A percentile compares a stretch with the other conserved stretches of the same genome.
phyloP scores from a whole-genome alignment of 1,140 invertebrate species.

The Notospermus geniculatus region DNA sequence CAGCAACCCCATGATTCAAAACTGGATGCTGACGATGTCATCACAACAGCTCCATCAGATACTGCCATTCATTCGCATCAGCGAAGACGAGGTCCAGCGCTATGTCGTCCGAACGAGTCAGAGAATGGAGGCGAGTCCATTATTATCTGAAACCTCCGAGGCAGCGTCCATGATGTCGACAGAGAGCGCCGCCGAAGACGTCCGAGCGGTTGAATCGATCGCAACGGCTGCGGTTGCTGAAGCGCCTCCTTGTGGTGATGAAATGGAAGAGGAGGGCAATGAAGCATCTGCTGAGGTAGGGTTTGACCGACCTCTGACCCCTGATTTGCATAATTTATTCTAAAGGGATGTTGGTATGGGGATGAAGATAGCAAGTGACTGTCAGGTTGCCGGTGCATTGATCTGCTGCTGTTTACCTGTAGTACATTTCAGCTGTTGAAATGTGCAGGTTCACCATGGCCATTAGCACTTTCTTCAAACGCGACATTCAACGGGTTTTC shows the following conservation, averaged over 20 bases:
- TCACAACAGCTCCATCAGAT: conserved; percentile 39
- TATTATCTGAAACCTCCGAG: conserved; percentile 11
- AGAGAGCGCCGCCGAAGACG: conserved; percentile 1
- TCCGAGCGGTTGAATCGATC: not conserved
- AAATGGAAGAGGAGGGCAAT: too few species aligned
- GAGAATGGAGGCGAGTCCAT: conserved; percentile 11
- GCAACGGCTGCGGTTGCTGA: not conserved
- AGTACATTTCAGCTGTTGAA: too few species aligned
- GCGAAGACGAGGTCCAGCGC: conserved; percentile 30
- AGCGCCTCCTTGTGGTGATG: not conserved
- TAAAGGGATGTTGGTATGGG: too few species aligned
- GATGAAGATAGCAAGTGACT: too few species aligned
- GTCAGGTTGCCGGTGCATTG: too few species aligned
- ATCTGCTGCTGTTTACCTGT: too few species aligned
- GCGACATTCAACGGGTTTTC: too few species aligned
- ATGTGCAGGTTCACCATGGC: too few species aligned
- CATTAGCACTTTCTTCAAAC: too few species aligned
- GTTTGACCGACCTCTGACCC: too few species aligned
- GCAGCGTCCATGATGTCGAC: conserved; percentile 8
- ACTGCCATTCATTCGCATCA: conserved; percentile 32
- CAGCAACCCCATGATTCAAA: conserved; percentile 43
- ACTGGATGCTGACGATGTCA: conserved; percentile 43
- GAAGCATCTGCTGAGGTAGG: too few species aligned
- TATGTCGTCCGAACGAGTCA: conserved; percentile 31
- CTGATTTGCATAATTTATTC: too few species aligned